These are phyloP conservation scores for Brenthis ino DNA, from an alignment of 2,888 invertebrate species.

Conservation along the genomic window DNA sequence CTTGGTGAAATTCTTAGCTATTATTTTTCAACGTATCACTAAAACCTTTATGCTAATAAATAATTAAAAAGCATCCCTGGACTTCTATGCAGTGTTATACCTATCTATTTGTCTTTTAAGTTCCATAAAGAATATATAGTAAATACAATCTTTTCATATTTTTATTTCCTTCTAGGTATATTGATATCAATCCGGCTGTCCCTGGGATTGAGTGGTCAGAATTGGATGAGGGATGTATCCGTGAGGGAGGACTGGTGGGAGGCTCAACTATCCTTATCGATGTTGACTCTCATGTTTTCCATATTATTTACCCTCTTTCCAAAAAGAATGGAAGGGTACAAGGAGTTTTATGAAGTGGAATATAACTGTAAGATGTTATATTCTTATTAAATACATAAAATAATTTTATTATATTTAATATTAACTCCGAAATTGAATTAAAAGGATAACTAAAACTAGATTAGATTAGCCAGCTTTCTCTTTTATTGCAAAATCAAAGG, in stretches of 20 bases:
- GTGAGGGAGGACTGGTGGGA: conserved; percentile 66
- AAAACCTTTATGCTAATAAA: too few relatives aligned
- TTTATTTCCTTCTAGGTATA: conserved; percentile 55
- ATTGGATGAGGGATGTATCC: conserved; percentile 59
- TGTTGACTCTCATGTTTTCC: conserved; percentile 68
- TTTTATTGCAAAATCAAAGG: too few relatives aligned
- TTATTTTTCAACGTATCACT: too few relatives aligned
- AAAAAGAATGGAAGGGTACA: conserved; percentile 52
- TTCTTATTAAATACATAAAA: background rate
- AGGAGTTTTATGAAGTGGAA: conserved; percentile 43
- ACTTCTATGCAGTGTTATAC: too few relatives aligned
- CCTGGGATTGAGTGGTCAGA: conserved; percentile 61
- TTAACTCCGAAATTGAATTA: too few relatives aligned
- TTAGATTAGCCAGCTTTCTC: too few relatives aligned
- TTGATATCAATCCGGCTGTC: conserved; percentile 71
- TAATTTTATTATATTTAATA: background rate
- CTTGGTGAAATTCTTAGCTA: too few relatives aligned
- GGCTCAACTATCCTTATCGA: conserved; percentile 63
- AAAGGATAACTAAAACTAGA: too few relatives aligned
- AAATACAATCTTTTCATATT: too few relatives aligned
- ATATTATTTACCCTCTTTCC: conserved; percentile 68
- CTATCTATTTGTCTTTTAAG: too few relatives aligned
- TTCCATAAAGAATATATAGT: too few relatives aligned
- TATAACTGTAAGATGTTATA: conserved; percentile 44
- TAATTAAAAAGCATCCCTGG: too few relatives aligned